Base-by-base conservation (phyloP, 2,888 invertebrate genomes). In the Deilephila elpenor region DNA sequence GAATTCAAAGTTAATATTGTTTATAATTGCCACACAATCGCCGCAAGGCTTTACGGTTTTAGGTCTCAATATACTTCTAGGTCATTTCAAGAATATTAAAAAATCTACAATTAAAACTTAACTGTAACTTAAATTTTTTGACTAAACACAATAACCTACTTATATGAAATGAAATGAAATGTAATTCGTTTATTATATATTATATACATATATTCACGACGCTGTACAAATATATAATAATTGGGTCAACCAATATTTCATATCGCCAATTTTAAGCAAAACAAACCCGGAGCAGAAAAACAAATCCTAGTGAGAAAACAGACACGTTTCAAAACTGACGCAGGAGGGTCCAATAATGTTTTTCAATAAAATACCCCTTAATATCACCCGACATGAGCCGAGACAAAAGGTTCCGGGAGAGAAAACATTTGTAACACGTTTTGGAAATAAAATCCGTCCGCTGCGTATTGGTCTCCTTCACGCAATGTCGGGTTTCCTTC, bases 361-460 rank as follows among this genome's bases (percentile, higher is more conserved):
- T 73, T 74, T 61, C 61, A 61, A 64, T 72, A 75, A 74, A 74
- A 76, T 78, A 78, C 77, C 67, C 78, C 74, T 75, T 78, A 78
- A 82, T 81, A 81, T 80, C 75, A 78, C 75, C 77, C 74, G 75
- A 76, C 79, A 75, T 72, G 77, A 75, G 70, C 74, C 76, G 74
- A 76, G 76, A 81, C 81, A 80, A 80, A 79, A 77, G 76, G 71
- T 56, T 56, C 62, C 61, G 71, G 62, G 70, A 60, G 61, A 37
- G 8, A 71, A 77, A 74, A 77, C 76, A 84, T 83, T 83, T 80
- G 56, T 79, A 75, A 80, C 86, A 84, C 84, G 84, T 83, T 78
- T 73, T 72, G 20, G 77, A 77, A 83, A 85, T 85, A 83, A 86
- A 85, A 84, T 79, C 80, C 78, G 76, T 79, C 78, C 78, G 76